Percentiles rank a stretch among this genome's conserved stretches.
Evolutionary conservation across 1,140 invertebrate genomes (phyloP).

Genomic region (Anastrepha obliqua): DNA sequence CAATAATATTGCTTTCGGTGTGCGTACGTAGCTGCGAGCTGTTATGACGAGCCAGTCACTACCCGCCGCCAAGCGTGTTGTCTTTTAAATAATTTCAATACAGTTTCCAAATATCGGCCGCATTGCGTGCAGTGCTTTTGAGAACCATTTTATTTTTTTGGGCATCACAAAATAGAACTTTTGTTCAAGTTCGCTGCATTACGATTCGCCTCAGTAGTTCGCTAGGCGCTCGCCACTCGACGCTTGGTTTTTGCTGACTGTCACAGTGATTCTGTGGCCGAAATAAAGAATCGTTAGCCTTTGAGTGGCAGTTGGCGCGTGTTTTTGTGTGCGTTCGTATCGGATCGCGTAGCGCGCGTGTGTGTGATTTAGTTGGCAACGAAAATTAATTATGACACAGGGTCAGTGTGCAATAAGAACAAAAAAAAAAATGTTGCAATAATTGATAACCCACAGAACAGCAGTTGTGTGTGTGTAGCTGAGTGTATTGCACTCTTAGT

Average conservation of each 20-base stretch:
- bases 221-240: background rate
- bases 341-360: background rate
- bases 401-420: slow-evolving; percentile 26
- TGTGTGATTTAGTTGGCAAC: background rate
- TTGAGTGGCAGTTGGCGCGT: slow-evolving; percentile 31
- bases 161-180: slow-evolving; percentile 11
- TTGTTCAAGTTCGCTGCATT: slow-evolving; percentile 49
- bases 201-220: slow-evolving; percentile 23
- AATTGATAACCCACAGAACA: background rate
- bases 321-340: slow-evolving; percentile 21
- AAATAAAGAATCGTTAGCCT: background rate
- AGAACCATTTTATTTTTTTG: background rate
- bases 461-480: background rate
- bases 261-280: slow-evolving; percentile 27
- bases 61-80: background rate
- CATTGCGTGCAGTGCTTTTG: background rate
- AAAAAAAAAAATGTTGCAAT: slow-evolving; percentile 43
- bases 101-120: background rate
- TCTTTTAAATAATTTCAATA: slow-evolving; percentile 2
- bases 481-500: background rate
- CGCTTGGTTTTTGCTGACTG: background rate
- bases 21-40: no score
- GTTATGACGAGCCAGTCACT: no score
- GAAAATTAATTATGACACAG: slow-evolving; percentile 24
- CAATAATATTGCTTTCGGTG: slow-evolving; percentile 23